A percentile compares a stretch with the other conserved stretches of the same genome.
These are phyloP conservation scores for Monarcha castaneiventris DNA, from an alignment of 2,113 vertebrate species.

Conservation along the genomic window DNA sequence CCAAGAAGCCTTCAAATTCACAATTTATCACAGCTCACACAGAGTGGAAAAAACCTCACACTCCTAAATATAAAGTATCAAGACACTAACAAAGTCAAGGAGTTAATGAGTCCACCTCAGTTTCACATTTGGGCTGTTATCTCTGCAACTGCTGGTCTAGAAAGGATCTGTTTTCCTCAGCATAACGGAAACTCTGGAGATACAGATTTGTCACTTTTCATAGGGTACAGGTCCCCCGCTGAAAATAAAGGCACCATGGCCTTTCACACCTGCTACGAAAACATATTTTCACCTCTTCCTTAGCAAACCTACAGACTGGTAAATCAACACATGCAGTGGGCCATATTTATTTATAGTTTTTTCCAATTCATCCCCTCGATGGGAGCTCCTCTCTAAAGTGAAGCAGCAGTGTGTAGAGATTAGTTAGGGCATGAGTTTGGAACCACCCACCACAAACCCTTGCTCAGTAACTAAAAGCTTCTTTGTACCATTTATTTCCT, in stretches of 20 bases:
- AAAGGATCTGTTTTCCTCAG: background rate
- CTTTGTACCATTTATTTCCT: background rate
- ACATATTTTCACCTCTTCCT: background rate
- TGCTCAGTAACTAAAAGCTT: background rate
- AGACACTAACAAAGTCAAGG: background rate
- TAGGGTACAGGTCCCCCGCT: background rate
- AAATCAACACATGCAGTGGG: background rate
- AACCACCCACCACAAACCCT: background rate
- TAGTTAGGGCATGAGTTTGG: rapidly evolving
- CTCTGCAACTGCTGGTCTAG: background rate
- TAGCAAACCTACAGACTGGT: background rate
- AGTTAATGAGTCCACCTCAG: background rate
- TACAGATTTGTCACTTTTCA: background rate
- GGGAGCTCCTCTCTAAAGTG: background rate
- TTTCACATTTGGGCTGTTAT: background rate
- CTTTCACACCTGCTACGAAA: rapidly evolving
- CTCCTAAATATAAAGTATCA: background rate
- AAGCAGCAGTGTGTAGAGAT: background rate
- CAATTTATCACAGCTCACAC: background rate
- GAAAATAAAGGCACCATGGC: background rate
- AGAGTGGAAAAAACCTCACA: background rate
- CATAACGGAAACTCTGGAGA: background rate
- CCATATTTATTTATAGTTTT: background rate
- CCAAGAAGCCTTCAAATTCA: background rate
- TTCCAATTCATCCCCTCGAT: background rate